phyloP scores from a whole-genome alignment of 2,797 vertebrate species.

The Gadopsis bispinosus region DNA sequence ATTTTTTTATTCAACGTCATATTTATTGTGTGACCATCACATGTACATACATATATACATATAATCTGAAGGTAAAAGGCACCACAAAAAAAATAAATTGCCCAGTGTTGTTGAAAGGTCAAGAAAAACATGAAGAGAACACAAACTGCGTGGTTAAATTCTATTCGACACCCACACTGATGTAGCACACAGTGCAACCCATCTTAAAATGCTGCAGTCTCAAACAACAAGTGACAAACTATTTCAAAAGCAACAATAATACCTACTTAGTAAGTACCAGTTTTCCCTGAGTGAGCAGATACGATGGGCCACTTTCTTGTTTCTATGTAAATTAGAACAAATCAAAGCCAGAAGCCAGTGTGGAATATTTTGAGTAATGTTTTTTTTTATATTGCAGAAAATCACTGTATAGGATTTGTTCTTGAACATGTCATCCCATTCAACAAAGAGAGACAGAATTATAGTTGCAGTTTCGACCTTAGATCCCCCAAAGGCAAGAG shows the following conservation, averaged over 20 bases:
- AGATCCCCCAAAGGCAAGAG: slow-evolving; percentile 1
- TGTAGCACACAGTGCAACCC: slow-evolving; percentile 12
- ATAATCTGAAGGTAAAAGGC: not conserved
- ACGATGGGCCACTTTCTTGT: not conserved
- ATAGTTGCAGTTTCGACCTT: slow-evolving; percentile 5
- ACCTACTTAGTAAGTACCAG: too few species aligned
- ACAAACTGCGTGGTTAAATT: slow-evolving; percentile 31
- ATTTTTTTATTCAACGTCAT: not conserved
- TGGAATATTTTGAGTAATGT: not conserved
- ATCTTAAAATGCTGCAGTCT: not conserved
- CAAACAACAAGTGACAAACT: not conserved
- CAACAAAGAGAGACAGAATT: slow-evolving; percentile 12
- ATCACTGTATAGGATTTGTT: slow-evolving; percentile 4
- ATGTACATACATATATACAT: too few species aligned
- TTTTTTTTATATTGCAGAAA: slow-evolving; percentile 10
- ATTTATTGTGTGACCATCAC: not conserved
- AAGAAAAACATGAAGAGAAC: slow-evolving; percentile 13
- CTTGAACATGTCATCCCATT: slow-evolving; percentile 8
- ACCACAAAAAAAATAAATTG: slow-evolving; percentile 20
- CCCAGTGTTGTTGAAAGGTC: slow-evolving; percentile 14
- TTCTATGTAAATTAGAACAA: slow-evolving; percentile 19
- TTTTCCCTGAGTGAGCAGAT: too few species aligned
- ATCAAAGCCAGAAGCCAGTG: slow-evolving; percentile 26
- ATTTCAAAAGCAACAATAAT: not conserved
- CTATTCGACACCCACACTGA: slow-evolving; percentile 23